Evolutionary conservation across 30 jellyfish, hydroid and myxozoan genomes (phyloP).

Genomic region (Clytia hemisphaerica): DNA sequence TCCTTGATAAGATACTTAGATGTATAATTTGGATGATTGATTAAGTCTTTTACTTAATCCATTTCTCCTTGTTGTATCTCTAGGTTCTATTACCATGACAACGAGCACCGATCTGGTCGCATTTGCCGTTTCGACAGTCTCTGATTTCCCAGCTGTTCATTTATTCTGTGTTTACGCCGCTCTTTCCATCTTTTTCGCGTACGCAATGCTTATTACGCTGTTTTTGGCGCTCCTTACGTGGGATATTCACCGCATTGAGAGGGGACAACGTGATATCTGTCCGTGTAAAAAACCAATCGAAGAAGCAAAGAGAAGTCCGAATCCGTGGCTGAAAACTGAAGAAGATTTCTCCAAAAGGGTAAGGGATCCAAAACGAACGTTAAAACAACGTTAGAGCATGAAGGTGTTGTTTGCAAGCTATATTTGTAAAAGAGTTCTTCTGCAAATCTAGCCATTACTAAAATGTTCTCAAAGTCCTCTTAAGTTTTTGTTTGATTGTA

Average conservation of each 20-base stretch:
- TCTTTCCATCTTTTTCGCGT: slow-evolving; percentile 28
- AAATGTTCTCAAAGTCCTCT: too few species aligned
- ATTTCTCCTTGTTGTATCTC: too few species aligned
- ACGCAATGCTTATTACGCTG: slow-evolving; percentile 25
- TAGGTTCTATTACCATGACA: slow-evolving; percentile 69
- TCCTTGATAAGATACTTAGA: too few species aligned
- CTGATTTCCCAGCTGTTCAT: slow-evolving; percentile 58
- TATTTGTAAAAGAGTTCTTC: too few species aligned
- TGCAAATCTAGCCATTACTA: too few species aligned
- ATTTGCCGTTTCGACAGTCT: slow-evolving; percentile 51
- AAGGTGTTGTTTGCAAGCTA: too few species aligned
- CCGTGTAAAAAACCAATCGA: slow-evolving; percentile 12
- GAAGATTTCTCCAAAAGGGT: slow-evolving; percentile 4
- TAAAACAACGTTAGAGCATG: too few species aligned
- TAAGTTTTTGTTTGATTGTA: too few species aligned
- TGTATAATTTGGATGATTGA: too few species aligned
- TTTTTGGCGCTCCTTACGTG: slow-evolving; percentile 41
- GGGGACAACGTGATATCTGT: slow-evolving; percentile 37
- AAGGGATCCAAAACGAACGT: too few species aligned
- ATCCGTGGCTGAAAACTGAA: slow-evolving; percentile 7
- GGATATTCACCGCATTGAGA: slow-evolving; percentile 41
- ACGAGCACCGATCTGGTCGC: slow-evolving; percentile 68
- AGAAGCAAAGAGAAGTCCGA: not conserved
- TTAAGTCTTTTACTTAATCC: too few species aligned
- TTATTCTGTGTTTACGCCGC: slow-evolving; percentile 66